Conservation (phyloP, 2,888 invertebrate genomes). For the Scaptomyza tumidula region DNA sequence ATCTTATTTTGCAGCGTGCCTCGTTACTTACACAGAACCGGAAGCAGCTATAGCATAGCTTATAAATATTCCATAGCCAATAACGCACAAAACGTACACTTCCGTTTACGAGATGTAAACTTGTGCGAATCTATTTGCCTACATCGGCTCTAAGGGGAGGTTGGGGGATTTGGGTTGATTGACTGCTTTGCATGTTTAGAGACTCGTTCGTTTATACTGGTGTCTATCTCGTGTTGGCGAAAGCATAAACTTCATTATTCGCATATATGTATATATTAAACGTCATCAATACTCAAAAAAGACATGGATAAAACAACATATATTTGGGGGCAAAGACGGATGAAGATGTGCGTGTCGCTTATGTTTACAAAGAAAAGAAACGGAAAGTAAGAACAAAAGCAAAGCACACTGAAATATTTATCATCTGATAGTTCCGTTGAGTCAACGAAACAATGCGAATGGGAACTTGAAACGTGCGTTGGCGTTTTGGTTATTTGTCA, state of each 20-base stretch:
- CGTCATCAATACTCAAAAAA: slow-evolving; percentile 64
- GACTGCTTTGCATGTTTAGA: slow-evolving; percentile 44
- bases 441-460: slow-evolving; percentile 51
- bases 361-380: slow-evolving; percentile 25
- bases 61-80: slow-evolving; percentile 68
- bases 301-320: not conserved
- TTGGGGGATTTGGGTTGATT: slow-evolving; percentile 44
- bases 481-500: slow-evolving; percentile 63
- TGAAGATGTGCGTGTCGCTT: slow-evolving; percentile 28
- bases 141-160: not conserved
- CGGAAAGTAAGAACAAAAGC: slow-evolving; percentile 5
- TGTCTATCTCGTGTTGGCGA: slow-evolving; percentile 18
- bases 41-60: slow-evolving; percentile 49
- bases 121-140: slow-evolving; percentile 36
- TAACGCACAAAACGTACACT: slow-evolving; percentile 60
- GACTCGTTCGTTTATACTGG: slow-evolving; percentile 2
- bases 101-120: slow-evolving; percentile 59
- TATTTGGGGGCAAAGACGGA: not conserved
- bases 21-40: slow-evolving; percentile 33
- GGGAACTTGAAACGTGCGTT: slow-evolving; percentile 55
- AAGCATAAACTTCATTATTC: slow-evolving; percentile 67
- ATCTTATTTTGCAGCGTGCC: not conserved
- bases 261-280: slow-evolving; percentile 55
- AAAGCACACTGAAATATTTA: slow-evolving; percentile 66
- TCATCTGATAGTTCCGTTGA: slow-evolving; percentile 47